These are phyloP conservation scores for Ctenomys sociabilis DNA, from an alignment of 2,113 vertebrate species.

Conservation along the genomic window DNA sequence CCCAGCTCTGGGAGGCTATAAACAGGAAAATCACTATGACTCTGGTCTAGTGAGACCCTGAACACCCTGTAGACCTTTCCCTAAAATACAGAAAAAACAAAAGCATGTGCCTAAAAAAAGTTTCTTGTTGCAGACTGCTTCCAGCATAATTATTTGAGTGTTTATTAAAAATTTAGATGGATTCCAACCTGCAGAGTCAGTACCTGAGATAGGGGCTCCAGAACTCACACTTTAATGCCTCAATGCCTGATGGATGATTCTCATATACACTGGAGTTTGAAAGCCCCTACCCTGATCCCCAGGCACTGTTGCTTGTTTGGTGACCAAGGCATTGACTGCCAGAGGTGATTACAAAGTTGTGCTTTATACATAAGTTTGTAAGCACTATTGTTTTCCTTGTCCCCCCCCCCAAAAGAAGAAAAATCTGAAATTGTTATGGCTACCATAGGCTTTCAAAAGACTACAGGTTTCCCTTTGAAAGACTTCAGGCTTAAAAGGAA, in stretches of 20 bases:
- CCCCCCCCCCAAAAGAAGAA: not conserved
- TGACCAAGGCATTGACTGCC: not conserved
- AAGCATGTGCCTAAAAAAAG: no score
- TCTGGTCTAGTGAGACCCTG: no score
- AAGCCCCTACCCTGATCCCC: not conserved
- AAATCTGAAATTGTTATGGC: not conserved
- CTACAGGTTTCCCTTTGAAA: not conserved
- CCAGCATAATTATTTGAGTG: not conserved
- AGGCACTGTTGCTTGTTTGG: not conserved
- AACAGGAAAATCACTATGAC: no score
- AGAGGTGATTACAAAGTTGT: not conserved
- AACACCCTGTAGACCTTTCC: no score
- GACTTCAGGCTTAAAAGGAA: not conserved
- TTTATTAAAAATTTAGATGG: not conserved
- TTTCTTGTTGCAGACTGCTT: not conserved
- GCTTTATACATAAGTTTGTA: not conserved
- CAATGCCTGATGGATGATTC: not conserved
- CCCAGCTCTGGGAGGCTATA: no score
- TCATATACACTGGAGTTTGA: not conserved
- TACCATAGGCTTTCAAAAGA: not conserved
- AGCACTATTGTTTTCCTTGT: not conserved
- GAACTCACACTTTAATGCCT: not conserved
- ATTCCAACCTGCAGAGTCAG: not conserved
- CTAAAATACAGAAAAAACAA: no score
- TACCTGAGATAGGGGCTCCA: not conserved